These are phyloP conservation scores for Pyrochroa serraticornis DNA, from an alignment of 2,888 invertebrate species.

Conservation along the genomic window DNA sequence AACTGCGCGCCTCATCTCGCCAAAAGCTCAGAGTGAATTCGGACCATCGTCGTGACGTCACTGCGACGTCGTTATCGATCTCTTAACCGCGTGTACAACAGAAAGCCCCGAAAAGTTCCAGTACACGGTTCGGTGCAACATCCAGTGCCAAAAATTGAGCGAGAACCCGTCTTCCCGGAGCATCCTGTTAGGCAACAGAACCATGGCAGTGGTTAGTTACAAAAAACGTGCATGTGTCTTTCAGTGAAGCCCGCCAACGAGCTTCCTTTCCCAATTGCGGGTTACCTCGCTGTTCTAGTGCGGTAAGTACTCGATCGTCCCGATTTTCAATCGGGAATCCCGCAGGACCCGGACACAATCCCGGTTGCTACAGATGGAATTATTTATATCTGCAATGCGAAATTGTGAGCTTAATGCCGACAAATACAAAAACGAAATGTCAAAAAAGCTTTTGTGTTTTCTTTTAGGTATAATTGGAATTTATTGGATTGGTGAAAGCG, in stretches of 20 bases:
- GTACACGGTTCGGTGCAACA: constrained; percentile 36
- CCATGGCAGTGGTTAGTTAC: constrained; percentile 23
- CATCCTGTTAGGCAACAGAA: constrained; percentile 10
- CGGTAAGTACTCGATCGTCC: constrained; percentile 38
- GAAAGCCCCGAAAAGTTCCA: constrained; percentile 47
- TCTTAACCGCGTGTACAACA: constrained; percentile 52
- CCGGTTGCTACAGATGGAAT: constrained; percentile 15
- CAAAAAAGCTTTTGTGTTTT: neutral
- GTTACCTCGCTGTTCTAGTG: constrained; percentile 44
- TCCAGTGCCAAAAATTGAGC: constrained; percentile 33
- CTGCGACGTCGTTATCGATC: constrained; percentile 59
- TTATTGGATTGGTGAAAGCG: no score
- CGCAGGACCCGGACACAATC: constrained; percentile 1
- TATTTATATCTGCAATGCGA: constrained; percentile 47
- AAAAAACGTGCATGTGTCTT: constrained; percentile 32
- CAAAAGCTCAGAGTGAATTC: constrained; percentile 10
- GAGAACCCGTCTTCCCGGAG: constrained; percentile 3
- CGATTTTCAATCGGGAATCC: neutral
- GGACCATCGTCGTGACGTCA: constrained; percentile 52
- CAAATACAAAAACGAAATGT: constrained; percentile 8
- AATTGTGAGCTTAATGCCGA: constrained; percentile 26
- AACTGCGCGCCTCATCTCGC: constrained; percentile 10
- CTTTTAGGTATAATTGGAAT: no score
- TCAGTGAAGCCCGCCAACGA: constrained; percentile 16
- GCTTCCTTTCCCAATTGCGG: constrained; percentile 8